Conservation (phyloP, 2,797 vertebrate species). For the Gephyroberyx darwinii region DNA sequence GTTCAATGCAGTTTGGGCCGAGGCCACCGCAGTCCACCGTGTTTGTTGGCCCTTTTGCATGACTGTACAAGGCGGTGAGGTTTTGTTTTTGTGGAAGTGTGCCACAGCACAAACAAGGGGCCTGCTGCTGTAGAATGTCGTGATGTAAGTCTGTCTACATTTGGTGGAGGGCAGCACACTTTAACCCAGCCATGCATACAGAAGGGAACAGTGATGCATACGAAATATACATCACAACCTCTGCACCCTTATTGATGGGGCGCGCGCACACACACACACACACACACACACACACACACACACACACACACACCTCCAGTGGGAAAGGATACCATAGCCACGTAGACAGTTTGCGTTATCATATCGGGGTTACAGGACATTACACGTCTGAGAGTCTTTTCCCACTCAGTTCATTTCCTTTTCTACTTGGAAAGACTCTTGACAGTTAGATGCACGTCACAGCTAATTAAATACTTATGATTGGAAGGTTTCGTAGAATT, state of each 20-base stretch:
- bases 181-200: slow-evolving; percentile 55
- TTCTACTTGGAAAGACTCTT: neutral
- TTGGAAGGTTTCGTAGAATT: slow-evolving; percentile 32
- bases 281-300: neutral
- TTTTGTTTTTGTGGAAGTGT: slow-evolving; percentile 33
- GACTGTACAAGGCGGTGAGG: slow-evolving; percentile 4
- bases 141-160: slow-evolving; percentile 44
- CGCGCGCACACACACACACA: slow-evolving; percentile 8
- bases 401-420: neutral
- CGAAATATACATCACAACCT: slow-evolving; percentile 53
- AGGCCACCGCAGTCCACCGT: neutral
- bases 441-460: slow-evolving; percentile 13
- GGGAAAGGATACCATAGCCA: neutral
- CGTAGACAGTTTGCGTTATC: neutral
- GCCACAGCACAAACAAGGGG: slow-evolving; percentile 36
- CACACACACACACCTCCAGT: neutral
- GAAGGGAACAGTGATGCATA: slow-evolving; percentile 60
- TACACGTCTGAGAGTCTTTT: slow-evolving; percentile 10
- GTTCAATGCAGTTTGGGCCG: neutral
- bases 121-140: slow-evolving; percentile 49
- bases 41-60: slow-evolving; percentile 1
- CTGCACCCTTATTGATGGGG: slow-evolving; percentile 37
- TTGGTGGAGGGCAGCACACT: slow-evolving; percentile 48
- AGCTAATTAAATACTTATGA: slow-evolving; percentile 49
- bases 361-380: neutral